Evolutionary conservation across 2,797 vertebrate species (phyloP), one percentile per base, ranked within the genome.

Genomic region (Peromyscus melanophrys): DNA sequence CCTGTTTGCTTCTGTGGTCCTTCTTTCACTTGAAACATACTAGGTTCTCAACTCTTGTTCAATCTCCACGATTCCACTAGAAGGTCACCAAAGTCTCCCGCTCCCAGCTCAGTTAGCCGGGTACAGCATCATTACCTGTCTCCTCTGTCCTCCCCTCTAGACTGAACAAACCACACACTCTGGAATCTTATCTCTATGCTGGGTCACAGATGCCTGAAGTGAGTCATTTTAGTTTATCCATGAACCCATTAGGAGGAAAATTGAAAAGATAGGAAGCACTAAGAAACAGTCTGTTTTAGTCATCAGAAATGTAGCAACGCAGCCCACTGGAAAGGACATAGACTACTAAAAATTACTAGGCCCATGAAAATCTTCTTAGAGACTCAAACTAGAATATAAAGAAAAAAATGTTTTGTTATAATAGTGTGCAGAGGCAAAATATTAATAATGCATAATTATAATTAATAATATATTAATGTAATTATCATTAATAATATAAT

Each of bases 141-240:
- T 19, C 23, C 57, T 78, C 1, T 59, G 37, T 61, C 69, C 76
- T 89, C 29, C 37, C 19, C 6, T 46, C 25, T 78, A 63, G 11
- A 40, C 83, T 77, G 37, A 87, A 83, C 8, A n/a, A n/a, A 61
- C 63, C 13, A 71, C 8, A 46, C 6, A 63, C 37, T 71, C 27
- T 31, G 43, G n/a, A 75, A 43, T 9, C 14, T 82, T 89, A 57
- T 77, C 17, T 67, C 16, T 43, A 78, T 29, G n/a, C 40, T 31
- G 73, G 1, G 27, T 37, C 8, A 73, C 71, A 40, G 40, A 83
- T 12, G 43, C 80, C 78, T 0, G 65, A 69, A 82, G 40, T 1
- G 93, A 84, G 37, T 83, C 46, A 34, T 93, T 43, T 95, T 17
- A 88, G 75, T 91, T 92, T 52, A 90, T 65, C 57, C 65, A 19